Evolutionary conservation across 2,888 invertebrate species (phyloP), one percentile per base, ranked within the genome.

Genomic region (Galeopsomyia nigrocyanea): DNA sequence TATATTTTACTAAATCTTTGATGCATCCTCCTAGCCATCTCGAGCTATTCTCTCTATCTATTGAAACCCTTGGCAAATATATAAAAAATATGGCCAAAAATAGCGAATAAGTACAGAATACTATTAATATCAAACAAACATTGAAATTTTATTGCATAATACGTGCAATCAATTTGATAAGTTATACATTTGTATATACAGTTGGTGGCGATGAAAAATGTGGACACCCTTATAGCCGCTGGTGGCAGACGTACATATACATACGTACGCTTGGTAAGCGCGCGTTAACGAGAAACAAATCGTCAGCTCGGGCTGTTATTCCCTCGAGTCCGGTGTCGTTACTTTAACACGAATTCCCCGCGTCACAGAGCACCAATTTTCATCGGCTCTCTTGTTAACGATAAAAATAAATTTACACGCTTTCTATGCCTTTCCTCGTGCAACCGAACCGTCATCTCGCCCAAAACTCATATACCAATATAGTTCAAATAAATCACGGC

Each of bases 301-400:
- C 75, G 63, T 75, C 75, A 62, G 53, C 68, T 68, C 71, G 67
- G 63, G 26, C 63, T 47, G 55, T 58, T 75, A 78, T 77, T 77
- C 78, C 77, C 78, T 51, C 58, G 76, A 74, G 79, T 50, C 57
- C 65, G 68, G 70, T 76, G 77, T 78, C 79, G 77, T 71, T 79
- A 73, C 74, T 53, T 50, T 74, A 71, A 75, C 73, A 75, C 68
- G 71, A 75, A 76, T 75, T 70, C 74, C 53, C 47, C 49, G 31
- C 19, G 39, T 53, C n/a, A 31, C 57, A 46, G 49, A 31, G 68
- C 39, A 62, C 53, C 55, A 65, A 73, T 77, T 74, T 71, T 70
- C 74, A 73, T 67, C 61, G 51, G 46, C 69, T 26, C 26, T 26
- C 69, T 64, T 55, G 72, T 58, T 75, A 72, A 70, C 61, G 73